Base-by-base conservation (phyloP, 2,797 vertebrate genomes). In the Cyclopterus lumpus region DNA sequence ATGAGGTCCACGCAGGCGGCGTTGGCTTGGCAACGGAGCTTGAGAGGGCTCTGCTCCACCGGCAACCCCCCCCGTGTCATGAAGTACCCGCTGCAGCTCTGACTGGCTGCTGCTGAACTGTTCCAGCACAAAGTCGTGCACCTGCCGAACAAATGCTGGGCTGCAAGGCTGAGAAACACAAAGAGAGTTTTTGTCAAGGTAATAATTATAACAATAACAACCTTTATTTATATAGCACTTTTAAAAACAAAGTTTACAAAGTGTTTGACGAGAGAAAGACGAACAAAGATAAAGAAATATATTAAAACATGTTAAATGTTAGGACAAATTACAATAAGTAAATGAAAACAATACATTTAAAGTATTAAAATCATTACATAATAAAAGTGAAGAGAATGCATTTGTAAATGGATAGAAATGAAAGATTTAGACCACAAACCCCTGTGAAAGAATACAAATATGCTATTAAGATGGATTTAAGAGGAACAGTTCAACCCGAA, bases 1-100 rank as follows among this genome's bases (percentile, higher is more conserved):
- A 99, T 98, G 83, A 99, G 97, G 91, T 99, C 97, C 88, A 99
- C 97, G 0, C 97, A 99, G 81, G 97, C 97, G 1, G 98, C 97
- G 18, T 96, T 99, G 70, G 98, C 98, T 88, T 98, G 98, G 91
- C 97, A 99, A 73, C 97, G 96, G 12, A 99, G 94, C 73, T 98
- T 98, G 73, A 99, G 91, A 6, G 96, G 96, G 78, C 95, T 97
- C 76, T 97, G 94, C 22, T 98, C 97, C 6, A 90, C 94, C 57
- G 95, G 95, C 83, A 97, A 80, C 30, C 95, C 94, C n/a, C 55
- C 95, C 96, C 0, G 95, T 88, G 1, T 99, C 97, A 2, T 98
- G 96, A 14, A 99, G 95, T 53, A 97, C 95, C 77, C 96, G 96
- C 94, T 99, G 98, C 67, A 99, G 93, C 79, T 98, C 97, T 1